Percentiles rank a stretch among this genome's conserved stretches.
Evolutionary conservation across 2,888 invertebrate species (phyloP).

Genomic region (Eremobia ochroleuca): DNA sequence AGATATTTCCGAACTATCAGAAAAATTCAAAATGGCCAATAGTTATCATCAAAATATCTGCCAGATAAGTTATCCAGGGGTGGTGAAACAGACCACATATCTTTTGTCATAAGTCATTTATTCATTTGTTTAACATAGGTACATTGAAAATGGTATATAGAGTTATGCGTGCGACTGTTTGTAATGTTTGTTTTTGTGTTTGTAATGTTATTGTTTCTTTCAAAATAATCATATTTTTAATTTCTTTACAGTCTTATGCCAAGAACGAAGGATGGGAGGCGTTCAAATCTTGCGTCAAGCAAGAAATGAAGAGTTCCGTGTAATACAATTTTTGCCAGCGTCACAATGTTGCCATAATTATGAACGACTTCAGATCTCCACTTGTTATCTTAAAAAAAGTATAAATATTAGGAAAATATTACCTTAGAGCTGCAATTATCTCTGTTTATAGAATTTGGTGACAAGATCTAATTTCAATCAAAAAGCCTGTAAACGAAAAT

Average conservation of each 20-base stretch:
- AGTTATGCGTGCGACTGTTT: too few relatives aligned
- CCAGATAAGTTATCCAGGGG: neutral
- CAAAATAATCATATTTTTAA: conserved; percentile 17
- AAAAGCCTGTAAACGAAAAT: neutral
- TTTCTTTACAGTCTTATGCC: conserved; percentile 94
- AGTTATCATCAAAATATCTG: neutral
- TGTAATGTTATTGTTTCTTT: neutral
- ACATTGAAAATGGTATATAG: too few relatives aligned
- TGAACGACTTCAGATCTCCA: conserved; percentile 45
- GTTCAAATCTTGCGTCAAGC: conserved; percentile 97
- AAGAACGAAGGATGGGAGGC: conserved; percentile 98
- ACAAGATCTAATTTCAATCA: neutral
- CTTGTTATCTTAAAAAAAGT: conserved; percentile 9
- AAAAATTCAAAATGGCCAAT: neutral
- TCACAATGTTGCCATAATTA: conserved; percentile 46
- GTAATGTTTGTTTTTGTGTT: too few relatives aligned
- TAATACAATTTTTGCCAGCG: conserved; percentile 76
- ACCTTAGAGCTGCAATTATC: conserved; percentile 13
- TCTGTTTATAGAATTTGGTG: conserved; percentile 11
- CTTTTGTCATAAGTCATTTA: neutral
- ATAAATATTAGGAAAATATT: conserved; percentile 25
- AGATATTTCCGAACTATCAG: too few relatives aligned
- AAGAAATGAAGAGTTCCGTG: conserved; percentile 95
- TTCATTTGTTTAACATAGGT: neutral
- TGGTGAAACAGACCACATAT: neutral